phyloP scores from a whole-genome alignment of 2,797 vertebrate genomes.

The Scomberomorus guttatus region DNA sequence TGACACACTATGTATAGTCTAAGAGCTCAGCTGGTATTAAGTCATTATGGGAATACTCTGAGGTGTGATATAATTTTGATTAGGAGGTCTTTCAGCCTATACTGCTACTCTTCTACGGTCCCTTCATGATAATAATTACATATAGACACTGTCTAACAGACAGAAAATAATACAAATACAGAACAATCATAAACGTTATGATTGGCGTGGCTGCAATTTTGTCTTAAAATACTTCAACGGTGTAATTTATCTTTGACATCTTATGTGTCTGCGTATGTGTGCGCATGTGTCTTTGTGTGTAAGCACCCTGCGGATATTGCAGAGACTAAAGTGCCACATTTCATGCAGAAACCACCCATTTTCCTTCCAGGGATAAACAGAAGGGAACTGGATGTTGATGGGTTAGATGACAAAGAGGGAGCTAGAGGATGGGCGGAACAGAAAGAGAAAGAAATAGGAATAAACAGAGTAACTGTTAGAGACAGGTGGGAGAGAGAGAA shows the following conservation, averaged over 20 bases:
- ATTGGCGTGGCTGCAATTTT: background rate
- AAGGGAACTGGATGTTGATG: conserved; percentile 31
- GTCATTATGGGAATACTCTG: conserved; percentile 51
- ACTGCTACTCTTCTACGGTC: background rate
- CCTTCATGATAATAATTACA: background rate
- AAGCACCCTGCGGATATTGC: background rate
- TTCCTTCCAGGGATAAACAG: conserved; percentile 24
- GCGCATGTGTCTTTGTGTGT: background rate
- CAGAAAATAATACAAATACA: background rate
- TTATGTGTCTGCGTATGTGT: background rate
- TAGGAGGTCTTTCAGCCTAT: conserved; percentile 15
- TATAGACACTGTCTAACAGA: background rate
- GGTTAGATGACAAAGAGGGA: conserved; percentile 30
- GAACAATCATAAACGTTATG: background rate
- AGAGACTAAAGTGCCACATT: conserved; percentile 17
- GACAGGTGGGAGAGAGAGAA: background rate
- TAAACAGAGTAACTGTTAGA: background rate
- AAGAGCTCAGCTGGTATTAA: conserved; percentile 48
- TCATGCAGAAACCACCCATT: conserved; percentile 19
- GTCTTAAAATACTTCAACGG: background rate
- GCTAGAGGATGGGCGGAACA: background rate
- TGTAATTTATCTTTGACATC: background rate
- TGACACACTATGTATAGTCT: conserved; percentile 68
- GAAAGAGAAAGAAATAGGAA: background rate
- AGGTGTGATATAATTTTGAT: conserved; percentile 48